Evolutionary conservation across 2,113 vertebrate genomes (phyloP), one percentile per base, ranked within the genome.

Genomic region (Ranitomeya variabilis): DNA sequence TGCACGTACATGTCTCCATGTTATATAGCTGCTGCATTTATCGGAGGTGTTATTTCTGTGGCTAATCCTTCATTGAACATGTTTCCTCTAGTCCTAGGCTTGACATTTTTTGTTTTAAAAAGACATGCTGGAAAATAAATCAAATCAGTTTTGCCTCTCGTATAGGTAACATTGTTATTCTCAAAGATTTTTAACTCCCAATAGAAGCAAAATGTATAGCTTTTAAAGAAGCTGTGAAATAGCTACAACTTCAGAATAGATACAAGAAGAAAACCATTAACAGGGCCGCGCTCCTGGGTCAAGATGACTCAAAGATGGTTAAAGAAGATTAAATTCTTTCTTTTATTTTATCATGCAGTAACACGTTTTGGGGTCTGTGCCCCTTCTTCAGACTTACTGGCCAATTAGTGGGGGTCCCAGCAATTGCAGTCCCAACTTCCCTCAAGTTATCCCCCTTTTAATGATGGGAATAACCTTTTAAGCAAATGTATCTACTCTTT

Each of bases 21-120:
- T 64, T 79, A 86, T 66, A 60, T 37, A 62, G 74, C 13, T 26
- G 45, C 59, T 7, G 26, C 10, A 64, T 66, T 64, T 23, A 26
- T 10, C 19, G 52, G 15, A 85, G 18, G 19, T 78, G 74, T 79
- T 86, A 64, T 86, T 79, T 52, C 55, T 84, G 13, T 14, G 11
- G 37, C n/a, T 79, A 86, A 86, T 78, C 62, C 45, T 55, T 55
- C 13, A 10, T 54, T 37, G 62, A 60, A 54, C 64, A 37, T 81
- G 64, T 67, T 66, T 80, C 52, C 57, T 71, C 77, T 69, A 21
- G 37, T 52, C 16, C 45, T 51, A 19, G 73, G 16, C 73, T 76
- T 10, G 6, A 73, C 7, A 37, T 37, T 1, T 16, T 37, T 16
- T 31, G 4, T 13, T 69, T 13, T 73, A 26, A 73, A 6, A 31